A percentile compares a stretch with the other conserved stretches of the same genome.
Evolutionary conservation across 2,888 invertebrate genomes (phyloP).

Genomic region (Callyntrura sp.): DNA sequence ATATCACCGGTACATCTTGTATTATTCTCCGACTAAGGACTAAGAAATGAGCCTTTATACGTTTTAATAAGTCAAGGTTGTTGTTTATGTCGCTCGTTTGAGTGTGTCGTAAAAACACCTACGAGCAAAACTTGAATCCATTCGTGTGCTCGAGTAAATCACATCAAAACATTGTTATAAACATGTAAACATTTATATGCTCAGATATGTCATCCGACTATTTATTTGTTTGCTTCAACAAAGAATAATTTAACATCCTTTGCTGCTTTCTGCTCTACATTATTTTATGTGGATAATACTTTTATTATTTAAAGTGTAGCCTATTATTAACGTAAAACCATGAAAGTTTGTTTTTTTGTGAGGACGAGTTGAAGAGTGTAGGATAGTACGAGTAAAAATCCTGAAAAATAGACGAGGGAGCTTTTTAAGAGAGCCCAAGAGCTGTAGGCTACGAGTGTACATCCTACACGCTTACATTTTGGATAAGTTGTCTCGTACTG

Average conservation of each 20-base stretch:
- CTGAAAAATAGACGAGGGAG: background rate
- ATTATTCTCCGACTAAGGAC: background rate
- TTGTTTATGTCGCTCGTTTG: background rate
- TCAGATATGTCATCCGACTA: background rate
- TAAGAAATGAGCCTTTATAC: background rate
- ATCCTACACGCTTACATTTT: background rate
- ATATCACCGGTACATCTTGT: background rate
- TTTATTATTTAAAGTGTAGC: too few species aligned
- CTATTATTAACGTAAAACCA: background rate
- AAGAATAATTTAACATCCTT: background rate
- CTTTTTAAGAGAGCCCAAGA: background rate
- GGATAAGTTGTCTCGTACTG: background rate
- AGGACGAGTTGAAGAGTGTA: background rate
- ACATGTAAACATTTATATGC: background rate
- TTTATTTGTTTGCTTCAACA: background rate
- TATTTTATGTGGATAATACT: too few species aligned
- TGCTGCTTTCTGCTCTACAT: background rate
- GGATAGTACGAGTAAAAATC: background rate
- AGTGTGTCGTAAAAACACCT: slow-evolving; percentile 34
- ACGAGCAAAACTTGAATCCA: slow-evolving; percentile 22
- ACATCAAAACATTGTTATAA: background rate
- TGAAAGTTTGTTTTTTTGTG: background rate
- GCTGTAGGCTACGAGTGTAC: background rate
- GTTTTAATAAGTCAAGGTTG: slow-evolving; percentile 33
- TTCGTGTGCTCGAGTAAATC: slow-evolving; percentile 10